A percentile compares a stretch with the other conserved stretches of the same genome.
Evolutionary conservation across 2,888 invertebrate genomes (phyloP).

Genomic region (Rotaria macrura): DNA sequence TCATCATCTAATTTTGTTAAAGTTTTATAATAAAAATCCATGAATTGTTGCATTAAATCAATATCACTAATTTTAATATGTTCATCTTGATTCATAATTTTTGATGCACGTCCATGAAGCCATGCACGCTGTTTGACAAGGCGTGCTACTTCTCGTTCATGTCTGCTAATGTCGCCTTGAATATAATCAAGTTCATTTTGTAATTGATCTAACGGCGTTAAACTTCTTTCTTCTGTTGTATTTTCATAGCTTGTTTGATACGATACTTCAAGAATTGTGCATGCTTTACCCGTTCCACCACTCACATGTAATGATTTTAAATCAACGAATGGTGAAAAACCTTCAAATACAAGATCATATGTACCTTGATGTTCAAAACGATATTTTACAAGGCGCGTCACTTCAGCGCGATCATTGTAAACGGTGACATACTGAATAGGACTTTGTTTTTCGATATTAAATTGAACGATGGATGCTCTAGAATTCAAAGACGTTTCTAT

Average conservation of each 20-base stretch:
- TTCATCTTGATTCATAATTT: background rate
- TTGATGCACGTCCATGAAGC: too few species aligned
- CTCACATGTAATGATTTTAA: background rate
- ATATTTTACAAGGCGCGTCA: background rate
- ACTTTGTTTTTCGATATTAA: background rate
- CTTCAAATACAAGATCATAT: background rate
- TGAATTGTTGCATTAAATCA: too few species aligned
- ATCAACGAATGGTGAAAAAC: background rate
- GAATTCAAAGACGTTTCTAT: too few species aligned
- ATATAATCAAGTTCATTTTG: too few species aligned
- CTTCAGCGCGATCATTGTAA: background rate
- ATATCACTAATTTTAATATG: too few species aligned
- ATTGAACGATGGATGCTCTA: background rate
- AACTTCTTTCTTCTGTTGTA: too few species aligned
- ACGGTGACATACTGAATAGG: background rate
- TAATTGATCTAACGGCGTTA: too few species aligned
- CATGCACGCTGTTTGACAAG: background rate
- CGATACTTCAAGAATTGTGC: conserved; percentile 1
- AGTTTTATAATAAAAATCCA: too few species aligned
- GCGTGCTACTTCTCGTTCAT: background rate
- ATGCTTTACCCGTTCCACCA: conserved; percentile 1
- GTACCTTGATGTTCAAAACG: background rate
- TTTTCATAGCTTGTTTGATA: background rate
- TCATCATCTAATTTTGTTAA: too few species aligned
- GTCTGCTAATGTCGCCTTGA: too few species aligned